A percentile compares a stretch with the other conserved stretches of the same genome.
Conservation (phyloP, 1,140 invertebrate genomes). For the Hyles vespertilio region DNA sequence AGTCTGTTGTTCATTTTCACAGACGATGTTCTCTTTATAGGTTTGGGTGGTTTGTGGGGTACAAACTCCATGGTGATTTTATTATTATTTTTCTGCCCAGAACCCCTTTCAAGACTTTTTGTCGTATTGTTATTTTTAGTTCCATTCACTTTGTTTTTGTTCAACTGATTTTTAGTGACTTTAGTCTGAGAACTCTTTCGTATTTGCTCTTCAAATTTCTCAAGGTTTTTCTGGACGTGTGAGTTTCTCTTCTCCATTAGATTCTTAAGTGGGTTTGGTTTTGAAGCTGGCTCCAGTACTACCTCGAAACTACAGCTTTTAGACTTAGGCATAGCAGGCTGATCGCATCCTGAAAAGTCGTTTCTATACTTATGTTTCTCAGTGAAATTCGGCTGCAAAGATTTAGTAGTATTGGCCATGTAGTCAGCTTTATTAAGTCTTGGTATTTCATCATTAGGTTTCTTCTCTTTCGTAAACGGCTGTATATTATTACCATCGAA, state of each 20-base stretch:
- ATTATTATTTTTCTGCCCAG: slow-evolving; percentile 74
- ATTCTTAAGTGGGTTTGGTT: slow-evolving; percentile 65
- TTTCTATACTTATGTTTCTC: slow-evolving; percentile 69
- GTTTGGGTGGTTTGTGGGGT: slow-evolving; percentile 77
- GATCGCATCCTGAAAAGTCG: slow-evolving; percentile 65
- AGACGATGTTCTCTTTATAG: slow-evolving; percentile 69
- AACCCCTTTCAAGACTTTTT: slow-evolving; percentile 75
- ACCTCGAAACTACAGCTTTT: slow-evolving; percentile 75
- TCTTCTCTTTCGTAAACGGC: slow-evolving; percentile 55
- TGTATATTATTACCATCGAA: slow-evolving; percentile 73
- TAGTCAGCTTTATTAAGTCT: slow-evolving; percentile 75
- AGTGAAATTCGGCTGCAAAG: slow-evolving; percentile 61
- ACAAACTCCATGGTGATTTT: slow-evolving; percentile 76
- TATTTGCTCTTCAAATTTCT: slow-evolving; percentile 74
- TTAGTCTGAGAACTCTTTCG: slow-evolving; percentile 71
- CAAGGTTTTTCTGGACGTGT: slow-evolving; percentile 73
- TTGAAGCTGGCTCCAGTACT: slow-evolving; percentile 66
- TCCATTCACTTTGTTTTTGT: slow-evolving; percentile 66
- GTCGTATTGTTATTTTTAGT: slow-evolving; percentile 66
- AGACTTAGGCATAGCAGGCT: slow-evolving; percentile 65
- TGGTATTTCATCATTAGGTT: slow-evolving; percentile 73
- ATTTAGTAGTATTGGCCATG: slow-evolving; percentile 71
- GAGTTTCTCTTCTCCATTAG: slow-evolving; percentile 70
- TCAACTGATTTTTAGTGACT: slow-evolving; percentile 70
- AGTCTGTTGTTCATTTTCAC: slow-evolving; percentile 70